Evolutionary conservation across 1,140 invertebrate species (phyloP).

Genomic region (Pseudomyrmex flavicornis): DNA sequence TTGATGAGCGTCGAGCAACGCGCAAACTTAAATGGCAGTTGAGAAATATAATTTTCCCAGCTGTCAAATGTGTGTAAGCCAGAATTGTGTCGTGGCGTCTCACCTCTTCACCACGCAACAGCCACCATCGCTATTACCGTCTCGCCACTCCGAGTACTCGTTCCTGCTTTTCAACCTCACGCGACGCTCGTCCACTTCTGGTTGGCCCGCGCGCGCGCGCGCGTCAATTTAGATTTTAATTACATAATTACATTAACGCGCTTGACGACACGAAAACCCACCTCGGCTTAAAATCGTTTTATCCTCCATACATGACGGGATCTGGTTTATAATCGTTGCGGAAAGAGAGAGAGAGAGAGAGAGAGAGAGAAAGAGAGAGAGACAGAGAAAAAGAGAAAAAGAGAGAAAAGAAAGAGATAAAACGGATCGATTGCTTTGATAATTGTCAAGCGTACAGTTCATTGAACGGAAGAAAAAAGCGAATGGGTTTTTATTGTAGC

Average conservation of each 20-base stretch:
- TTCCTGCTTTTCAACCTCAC: background rate
- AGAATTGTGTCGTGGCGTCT: conserved; percentile 75
- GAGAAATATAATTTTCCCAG: conserved; percentile 83
- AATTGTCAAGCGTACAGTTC: conserved; percentile 58
- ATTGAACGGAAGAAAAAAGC: conserved; percentile 40
- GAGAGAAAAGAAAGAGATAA: too few species aligned
- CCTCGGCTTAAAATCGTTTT: conserved; percentile 56
- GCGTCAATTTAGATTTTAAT: conserved; percentile 74
- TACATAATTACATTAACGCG: conserved; percentile 71
- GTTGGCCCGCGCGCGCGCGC: background rate
- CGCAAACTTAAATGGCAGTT: conserved; percentile 82
- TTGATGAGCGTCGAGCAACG: conserved; percentile 77
- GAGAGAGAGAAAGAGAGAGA: too few species aligned
- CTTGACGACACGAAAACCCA: conserved; percentile 56
- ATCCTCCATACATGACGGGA: conserved; percentile 50
- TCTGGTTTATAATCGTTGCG: conserved; percentile 38
- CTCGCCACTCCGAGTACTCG: conserved; percentile 7
- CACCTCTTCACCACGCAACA: conserved; percentile 60
- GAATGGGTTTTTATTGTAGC: conserved; percentile 41
- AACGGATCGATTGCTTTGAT: conserved; percentile 1
- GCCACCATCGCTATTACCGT: conserved; percentile 38
- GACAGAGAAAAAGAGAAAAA: background rate
- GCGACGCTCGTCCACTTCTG: background rate
- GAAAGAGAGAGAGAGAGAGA: background rate
- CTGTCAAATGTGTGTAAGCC: conserved; percentile 80